A percentile compares a stretch with the other conserved stretches of the same genome.
phyloP scores from a whole-genome alignment of 2,888 invertebrate genomes.

The Mythimna loreyi region DNA sequence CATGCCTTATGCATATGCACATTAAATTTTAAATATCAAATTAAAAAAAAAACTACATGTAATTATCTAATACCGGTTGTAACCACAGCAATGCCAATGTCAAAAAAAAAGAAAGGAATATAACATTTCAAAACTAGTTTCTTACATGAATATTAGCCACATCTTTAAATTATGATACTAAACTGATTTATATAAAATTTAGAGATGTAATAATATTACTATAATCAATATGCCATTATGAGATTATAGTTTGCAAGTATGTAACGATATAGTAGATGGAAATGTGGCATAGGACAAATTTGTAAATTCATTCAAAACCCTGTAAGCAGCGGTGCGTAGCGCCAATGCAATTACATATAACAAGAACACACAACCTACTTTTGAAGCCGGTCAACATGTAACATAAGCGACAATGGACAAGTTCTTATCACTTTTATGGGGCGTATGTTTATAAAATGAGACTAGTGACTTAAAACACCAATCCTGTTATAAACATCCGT shows the following conservation, averaged over 20 bases:
- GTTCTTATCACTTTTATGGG: conserved; percentile 24
- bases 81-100: conserved; percentile 16
- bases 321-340: conserved; percentile 21
- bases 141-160: no score
- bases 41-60: background rate
- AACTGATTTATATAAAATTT: background rate
- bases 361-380: conserved; percentile 38
- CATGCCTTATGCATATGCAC: conserved; percentile 2
- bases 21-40: conserved; percentile 21
- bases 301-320: conserved; percentile 7
- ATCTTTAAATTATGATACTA: background rate
- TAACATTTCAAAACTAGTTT: conserved; percentile 2
- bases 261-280: conserved; percentile 11
- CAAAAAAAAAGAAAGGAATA: background rate
- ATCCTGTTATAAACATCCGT: no score
- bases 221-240: background rate
- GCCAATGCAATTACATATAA: conserved; percentile 30
- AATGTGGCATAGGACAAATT: conserved; percentile 2
- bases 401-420: conserved; percentile 44
- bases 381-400: conserved; percentile 35
- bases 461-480: background rate
- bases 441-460: conserved; percentile 26
- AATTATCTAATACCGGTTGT: background rate
- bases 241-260: background rate
- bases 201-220: background rate